Evolutionary conservation across 1,140 invertebrate species (phyloP), one percentile per base, ranked within the genome.

Genomic region (Atopsyche davidsoni): DNA sequence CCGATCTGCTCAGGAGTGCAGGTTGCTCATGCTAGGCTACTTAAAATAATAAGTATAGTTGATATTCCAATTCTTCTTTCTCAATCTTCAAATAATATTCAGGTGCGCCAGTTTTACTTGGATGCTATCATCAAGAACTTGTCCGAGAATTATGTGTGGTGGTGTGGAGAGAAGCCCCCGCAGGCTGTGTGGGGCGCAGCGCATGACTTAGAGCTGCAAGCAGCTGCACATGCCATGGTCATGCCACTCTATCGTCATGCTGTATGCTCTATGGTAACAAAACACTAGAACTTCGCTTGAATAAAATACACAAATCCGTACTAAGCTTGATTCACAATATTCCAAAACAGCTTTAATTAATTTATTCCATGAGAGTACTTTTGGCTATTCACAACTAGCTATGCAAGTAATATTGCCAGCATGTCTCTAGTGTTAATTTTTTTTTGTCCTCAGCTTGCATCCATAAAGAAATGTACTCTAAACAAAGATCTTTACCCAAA

Each of bases 21-120:
- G n/a, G n/a, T n/a, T n/a, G n/a, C n/a, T n/a, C n/a, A n/a, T n/a
- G n/a, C n/a, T n/a, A n/a, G n/a, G n/a, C n/a, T n/a, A n/a, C n/a
- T n/a, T n/a, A n/a, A n/a, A n/a, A n/a, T n/a, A n/a, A n/a, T n/a
- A n/a, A n/a, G n/a, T 23, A 23, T 42, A 42, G 17, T 17, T 18
- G 10, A n/a, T 41, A 22, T 18, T 23, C 25, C 25, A 2, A 22
- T 42, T 2, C 6, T 3, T 3, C 2, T 23, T 42, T 19, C 19
- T 11, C 10, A n/a, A n/a, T n/a, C n/a, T n/a, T n/a, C n/a, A n/a
- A n/a, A 45, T 61, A 19, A 45, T 61, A 18, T 42, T 13, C 42
- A 73, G 71, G 69, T 72, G 13, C 64, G 71, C 16, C 69, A 72
- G 58, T 63, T 69, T 58, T 73, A 73, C 44, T 65, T 73, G 61